These are phyloP conservation scores for Panulirus ornatus DNA, from an alignment of 1,140 invertebrate species.

Conservation along the genomic window DNA sequence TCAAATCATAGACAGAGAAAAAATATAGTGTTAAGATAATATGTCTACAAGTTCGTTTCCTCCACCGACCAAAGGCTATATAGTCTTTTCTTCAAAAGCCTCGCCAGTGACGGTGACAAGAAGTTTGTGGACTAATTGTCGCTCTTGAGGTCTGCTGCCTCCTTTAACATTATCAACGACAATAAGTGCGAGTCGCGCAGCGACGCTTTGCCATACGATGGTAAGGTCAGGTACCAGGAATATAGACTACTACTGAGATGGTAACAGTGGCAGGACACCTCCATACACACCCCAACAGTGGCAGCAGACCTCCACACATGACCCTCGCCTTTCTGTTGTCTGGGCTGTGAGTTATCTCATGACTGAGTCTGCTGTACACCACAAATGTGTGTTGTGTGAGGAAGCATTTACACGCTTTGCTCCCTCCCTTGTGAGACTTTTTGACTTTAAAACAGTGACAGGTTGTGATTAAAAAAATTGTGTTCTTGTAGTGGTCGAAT, in stretches of 20 bases:
- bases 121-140: not conserved
- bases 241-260: not conserved
- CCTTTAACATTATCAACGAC: not conserved
- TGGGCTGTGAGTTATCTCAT: not conserved
- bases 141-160: not conserved
- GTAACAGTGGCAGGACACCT: not conserved
- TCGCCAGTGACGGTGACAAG: slow-evolving; percentile 27
- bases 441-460: not conserved
- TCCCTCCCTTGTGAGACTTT: not conserved
- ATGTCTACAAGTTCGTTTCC: not conserved
- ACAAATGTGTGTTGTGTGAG: not conserved
- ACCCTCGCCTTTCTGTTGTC: not conserved
- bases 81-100: not conserved
- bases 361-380: not conserved
- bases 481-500: not conserved
- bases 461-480: not conserved
- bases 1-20: not conserved
- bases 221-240: not conserved
- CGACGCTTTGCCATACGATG: not conserved
- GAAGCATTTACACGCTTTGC: no score
- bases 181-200: no score
- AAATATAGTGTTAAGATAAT: not conserved
- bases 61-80: not conserved
- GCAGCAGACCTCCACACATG: not conserved
- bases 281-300: no score